Evolutionary conservation across 2,113 vertebrate genomes (phyloP), one percentile per base, ranked within the genome.

Genomic region (Columba janthina): DNA sequence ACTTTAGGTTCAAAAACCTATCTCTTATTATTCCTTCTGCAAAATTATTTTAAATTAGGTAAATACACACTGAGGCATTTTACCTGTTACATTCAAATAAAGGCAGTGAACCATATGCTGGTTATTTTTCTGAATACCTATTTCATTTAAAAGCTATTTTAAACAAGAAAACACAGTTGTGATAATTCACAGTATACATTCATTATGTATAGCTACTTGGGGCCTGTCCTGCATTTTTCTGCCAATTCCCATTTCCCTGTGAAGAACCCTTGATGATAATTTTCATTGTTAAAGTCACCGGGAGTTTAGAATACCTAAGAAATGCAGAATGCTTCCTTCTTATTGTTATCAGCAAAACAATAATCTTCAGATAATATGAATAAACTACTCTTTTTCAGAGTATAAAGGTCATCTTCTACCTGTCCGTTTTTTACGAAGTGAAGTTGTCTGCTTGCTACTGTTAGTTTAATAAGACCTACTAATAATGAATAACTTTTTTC

Each of bases 381-480:
- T 95, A 86, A 96, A 88, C 90, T 77, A 83, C 29, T 84, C 17
- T 40, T 92, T 94, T 90, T 71, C 44, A 56, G 18, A 66, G 17
- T 38, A 40, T 86, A 93, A 93, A 95, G 88, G 90, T 96, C 92
- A 88, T 11, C 42, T 86, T 74, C 57, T 86, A 78, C 79, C 51
- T 92, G 64, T 80, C 56, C 84, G 38, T 17, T 83, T 94, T 94
- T 79, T 80, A 56, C 69, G 36, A 46, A 76, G 36, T 66, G 81
- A 64, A 80, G 88, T 77, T 74, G 44, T 66, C 78, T 15, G 11
- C 38, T 90, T 86, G 65, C 31, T 90, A 28, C 56, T 93, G 48
- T 90, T 84, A 61, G 72, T 94, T 84, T 93, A 96, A 60, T 88
- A 93, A 82, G 31, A 65, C 14, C 53, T 83, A 77, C 95, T 90